Percentiles rank a stretch among this genome's conserved stretches.
Conservation (phyloP, 1,140 invertebrate species). For the Trialeurodes vaporariorum region DNA sequence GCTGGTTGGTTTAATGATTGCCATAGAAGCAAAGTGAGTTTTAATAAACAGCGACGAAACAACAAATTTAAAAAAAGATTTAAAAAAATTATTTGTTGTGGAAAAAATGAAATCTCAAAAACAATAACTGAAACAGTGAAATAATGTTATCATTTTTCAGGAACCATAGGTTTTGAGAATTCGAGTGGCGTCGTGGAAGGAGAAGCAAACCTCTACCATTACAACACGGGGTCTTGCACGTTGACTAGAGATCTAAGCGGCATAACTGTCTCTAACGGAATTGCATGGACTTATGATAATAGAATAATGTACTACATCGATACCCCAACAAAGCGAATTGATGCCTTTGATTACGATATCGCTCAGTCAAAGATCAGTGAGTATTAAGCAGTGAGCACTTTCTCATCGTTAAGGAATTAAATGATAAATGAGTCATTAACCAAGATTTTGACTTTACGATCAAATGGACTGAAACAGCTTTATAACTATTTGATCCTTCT, state of each 20-base stretch:
- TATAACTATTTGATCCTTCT: too few relatives aligned
- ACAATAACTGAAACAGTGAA: too few relatives aligned
- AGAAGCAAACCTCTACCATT: constrained; percentile 44
- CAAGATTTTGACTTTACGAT: too few relatives aligned
- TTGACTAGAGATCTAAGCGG: constrained; percentile 31
- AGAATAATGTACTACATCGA: constrained; percentile 67
- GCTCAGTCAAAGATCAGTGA: constrained; percentile 50
- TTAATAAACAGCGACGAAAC: too few relatives aligned
- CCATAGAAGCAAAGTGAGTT: too few relatives aligned
- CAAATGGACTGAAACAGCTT: too few relatives aligned
- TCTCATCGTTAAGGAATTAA: background rate
- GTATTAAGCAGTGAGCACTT: constrained; percentile 27
- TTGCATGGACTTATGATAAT: constrained; percentile 60
- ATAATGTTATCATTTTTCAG: too few relatives aligned
- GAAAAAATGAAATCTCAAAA: too few relatives aligned
- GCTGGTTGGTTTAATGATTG: too few relatives aligned
- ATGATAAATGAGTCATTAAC: constrained; percentile 4
- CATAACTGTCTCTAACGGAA: constrained; percentile 65
- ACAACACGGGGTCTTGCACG: constrained; percentile 36
- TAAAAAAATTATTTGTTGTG: too few relatives aligned
- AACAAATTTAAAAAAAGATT: too few relatives aligned
- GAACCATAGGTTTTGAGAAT: constrained; percentile 54
- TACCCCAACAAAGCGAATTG: constrained; percentile 49
- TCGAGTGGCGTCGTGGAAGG: constrained; percentile 39
- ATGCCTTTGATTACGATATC: constrained; percentile 62